phyloP scores from a whole-genome alignment of 2,113 vertebrate species.

The Phalacrocorax brasilianus region DNA sequence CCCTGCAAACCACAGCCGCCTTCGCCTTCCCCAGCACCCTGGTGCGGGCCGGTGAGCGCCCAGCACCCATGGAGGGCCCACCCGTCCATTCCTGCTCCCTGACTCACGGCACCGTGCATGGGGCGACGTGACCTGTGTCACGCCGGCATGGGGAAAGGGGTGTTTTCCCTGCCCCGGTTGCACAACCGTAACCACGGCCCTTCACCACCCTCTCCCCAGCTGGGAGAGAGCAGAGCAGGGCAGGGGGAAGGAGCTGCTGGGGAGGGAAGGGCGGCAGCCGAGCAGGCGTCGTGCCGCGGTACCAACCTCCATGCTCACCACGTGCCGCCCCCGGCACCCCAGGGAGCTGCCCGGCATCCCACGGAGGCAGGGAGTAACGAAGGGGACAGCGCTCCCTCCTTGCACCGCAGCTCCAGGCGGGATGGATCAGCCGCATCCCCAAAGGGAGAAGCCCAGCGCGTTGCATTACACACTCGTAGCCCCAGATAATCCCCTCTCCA shows the following conservation, averaged over 20 bases:
- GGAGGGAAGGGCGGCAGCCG: background rate
- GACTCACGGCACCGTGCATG: background rate
- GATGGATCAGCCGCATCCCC: rapidly evolving
- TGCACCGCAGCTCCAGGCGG: rapidly evolving
- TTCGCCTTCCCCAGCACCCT: constrained; percentile 73
- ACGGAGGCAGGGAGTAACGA: rapidly evolving
- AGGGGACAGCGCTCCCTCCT: background rate
- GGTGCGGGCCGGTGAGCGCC: constrained; percentile 77
- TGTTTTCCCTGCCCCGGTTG: background rate
- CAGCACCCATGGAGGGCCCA: constrained; percentile 71
- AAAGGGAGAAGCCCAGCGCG: background rate
- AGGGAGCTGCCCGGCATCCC: background rate
- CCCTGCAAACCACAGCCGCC: constrained; percentile 82
- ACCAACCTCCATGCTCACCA: background rate
- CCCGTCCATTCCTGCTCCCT: constrained; percentile 55
- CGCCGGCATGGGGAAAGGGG: background rate
- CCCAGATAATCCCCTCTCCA: background rate
- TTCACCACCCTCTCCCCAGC: rapidly evolving
- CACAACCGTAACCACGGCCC: rapidly evolving
- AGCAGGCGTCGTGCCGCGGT: rapidly evolving
- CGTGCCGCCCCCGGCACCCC: background rate
- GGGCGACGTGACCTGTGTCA: background rate
- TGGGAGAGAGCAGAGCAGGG: rapidly evolving
- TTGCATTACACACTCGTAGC: rapidly evolving
- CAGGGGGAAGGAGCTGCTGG: background rate